Evolutionary conservation across 2,797 vertebrate genomes (phyloP).

Genomic region (Melanotaenia trifasciata): DNA sequence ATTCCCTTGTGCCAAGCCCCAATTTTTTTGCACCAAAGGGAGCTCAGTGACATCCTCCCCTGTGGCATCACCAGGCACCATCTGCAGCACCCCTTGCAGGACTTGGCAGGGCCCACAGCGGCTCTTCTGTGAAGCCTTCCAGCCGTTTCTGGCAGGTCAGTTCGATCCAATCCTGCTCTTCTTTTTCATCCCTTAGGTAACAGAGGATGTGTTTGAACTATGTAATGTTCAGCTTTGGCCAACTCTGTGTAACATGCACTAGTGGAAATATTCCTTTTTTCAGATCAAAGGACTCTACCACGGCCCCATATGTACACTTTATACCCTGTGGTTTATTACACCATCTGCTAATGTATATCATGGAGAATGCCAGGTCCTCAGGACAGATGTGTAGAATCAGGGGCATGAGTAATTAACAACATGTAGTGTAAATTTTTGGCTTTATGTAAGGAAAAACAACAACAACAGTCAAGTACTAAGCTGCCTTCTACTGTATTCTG

Average conservation of each 20-base stretch:
- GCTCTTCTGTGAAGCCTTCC: conserved; percentile 46
- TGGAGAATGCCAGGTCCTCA: conserved; percentile 11
- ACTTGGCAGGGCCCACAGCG: conserved; percentile 49
- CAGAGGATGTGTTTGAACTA: conserved; percentile 35
- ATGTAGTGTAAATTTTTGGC: conserved; percentile 20
- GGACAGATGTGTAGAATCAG: conserved; percentile 41
- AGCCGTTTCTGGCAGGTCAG: conserved; percentile 58
- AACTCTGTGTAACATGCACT: conserved; percentile 29
- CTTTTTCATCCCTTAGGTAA: conserved; percentile 35
- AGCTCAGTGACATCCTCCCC: conserved; percentile 43
- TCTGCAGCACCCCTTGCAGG: conserved; percentile 61
- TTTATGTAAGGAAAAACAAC: conserved; percentile 12
- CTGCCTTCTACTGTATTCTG: conserved; percentile 13
- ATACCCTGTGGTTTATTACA: conserved; percentile 36
- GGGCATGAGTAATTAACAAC: conserved; percentile 58
- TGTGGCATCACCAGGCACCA: conserved; percentile 56
- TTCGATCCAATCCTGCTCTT: conserved; percentile 31
- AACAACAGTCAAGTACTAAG: conserved; percentile 14
- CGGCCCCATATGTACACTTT: conserved; percentile 31
- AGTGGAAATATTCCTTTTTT: conserved; percentile 40
- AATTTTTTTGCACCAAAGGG: conserved; percentile 51
- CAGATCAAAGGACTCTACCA: conserved; percentile 20
- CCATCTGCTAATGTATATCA: conserved; percentile 33
- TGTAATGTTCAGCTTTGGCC: conserved; percentile 33
- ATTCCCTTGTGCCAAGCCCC: conserved; percentile 52